phyloP scores from a whole-genome alignment of 2,113 vertebrate genomes.

The Phylloscopus whistleri region DNA sequence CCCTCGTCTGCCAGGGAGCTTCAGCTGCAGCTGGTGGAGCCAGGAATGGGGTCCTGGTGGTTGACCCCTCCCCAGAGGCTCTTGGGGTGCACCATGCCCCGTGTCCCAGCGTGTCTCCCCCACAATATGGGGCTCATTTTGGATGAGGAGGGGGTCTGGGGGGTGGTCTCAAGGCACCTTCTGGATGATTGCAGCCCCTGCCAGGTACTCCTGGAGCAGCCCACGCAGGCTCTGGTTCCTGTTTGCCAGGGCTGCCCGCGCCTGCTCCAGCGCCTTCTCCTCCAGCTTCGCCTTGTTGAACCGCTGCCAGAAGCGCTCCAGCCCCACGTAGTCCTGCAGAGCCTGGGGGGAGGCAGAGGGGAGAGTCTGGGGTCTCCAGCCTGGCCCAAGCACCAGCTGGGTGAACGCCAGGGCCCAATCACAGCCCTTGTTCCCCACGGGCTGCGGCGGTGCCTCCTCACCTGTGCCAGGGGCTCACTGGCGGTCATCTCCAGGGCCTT shows the following conservation, averaged over 20 bases:
- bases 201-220: conserved; percentile 77
- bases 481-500: conserved; percentile 16
- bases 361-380: background rate
- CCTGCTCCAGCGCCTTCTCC: conserved; percentile 66
- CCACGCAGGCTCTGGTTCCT: conserved; percentile 71
- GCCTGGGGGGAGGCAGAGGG: conserved; percentile 30
- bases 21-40: background rate
- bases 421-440: fast-evolving
- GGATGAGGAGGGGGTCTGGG: conserved; percentile 20
- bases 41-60: no score
- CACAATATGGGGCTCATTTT: background rate
- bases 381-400: fast-evolving
- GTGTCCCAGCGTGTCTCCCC: background rate
- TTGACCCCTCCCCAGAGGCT: background rate
- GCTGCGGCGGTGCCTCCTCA: background rate
- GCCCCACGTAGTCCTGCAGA: conserved; percentile 65
- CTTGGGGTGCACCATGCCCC: conserved; percentile 40
- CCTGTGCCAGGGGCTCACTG: conserved; percentile 68
- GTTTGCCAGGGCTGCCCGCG: conserved; percentile 30
- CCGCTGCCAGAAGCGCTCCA: conserved; percentile 83
- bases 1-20: background rate
- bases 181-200: conserved; percentile 65
- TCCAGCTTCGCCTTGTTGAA: conserved; percentile 84
- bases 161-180: conserved; percentile 61
- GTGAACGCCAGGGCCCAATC: fast-evolving